A percentile compares a stretch with the other conserved stretches of the same genome.
These are phyloP conservation scores for Hystrix cristata DNA, from an alignment of 2,113 vertebrate species.

Conservation along the genomic window DNA sequence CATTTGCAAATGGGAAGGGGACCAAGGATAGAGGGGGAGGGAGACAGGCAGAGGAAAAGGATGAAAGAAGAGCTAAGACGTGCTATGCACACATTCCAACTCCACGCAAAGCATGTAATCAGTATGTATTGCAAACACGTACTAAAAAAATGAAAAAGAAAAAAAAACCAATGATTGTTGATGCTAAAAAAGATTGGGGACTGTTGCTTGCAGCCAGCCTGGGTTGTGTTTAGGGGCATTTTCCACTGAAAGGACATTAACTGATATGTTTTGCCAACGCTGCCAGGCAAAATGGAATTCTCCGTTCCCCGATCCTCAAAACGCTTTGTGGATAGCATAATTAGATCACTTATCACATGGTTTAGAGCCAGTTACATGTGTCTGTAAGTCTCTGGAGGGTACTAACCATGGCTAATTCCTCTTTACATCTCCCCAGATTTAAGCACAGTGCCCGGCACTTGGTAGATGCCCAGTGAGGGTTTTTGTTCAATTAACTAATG, in stretches of 20 bases:
- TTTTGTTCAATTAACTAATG: slow-evolving; percentile 37
- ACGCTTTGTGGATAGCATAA: neutral
- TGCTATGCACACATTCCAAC: neutral
- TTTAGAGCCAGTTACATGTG: neutral
- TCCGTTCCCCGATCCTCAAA: neutral
- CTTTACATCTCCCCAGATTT: neutral
- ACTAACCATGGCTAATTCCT: neutral
- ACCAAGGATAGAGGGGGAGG: neutral
- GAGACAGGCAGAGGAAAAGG: neutral
- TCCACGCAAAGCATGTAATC: neutral
- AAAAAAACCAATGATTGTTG: neutral
- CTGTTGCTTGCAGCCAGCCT: neutral
- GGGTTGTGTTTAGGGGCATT: neutral
- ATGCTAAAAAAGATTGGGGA: neutral
- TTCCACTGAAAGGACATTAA: neutral
- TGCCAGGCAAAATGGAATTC: neutral
- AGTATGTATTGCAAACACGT: neutral
- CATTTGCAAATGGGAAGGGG: neutral
- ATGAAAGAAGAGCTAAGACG: neutral
- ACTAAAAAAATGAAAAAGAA: neutral
- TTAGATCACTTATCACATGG: neutral
- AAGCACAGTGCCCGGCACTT: slow-evolving; percentile 35
- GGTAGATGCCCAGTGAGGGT: neutral
- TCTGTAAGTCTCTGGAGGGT: neutral
- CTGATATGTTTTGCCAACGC: neutral